These are phyloP conservation scores for Borostomias antarcticus DNA, from an alignment of 2,797 vertebrate genomes.

Conservation along the genomic window DNA sequence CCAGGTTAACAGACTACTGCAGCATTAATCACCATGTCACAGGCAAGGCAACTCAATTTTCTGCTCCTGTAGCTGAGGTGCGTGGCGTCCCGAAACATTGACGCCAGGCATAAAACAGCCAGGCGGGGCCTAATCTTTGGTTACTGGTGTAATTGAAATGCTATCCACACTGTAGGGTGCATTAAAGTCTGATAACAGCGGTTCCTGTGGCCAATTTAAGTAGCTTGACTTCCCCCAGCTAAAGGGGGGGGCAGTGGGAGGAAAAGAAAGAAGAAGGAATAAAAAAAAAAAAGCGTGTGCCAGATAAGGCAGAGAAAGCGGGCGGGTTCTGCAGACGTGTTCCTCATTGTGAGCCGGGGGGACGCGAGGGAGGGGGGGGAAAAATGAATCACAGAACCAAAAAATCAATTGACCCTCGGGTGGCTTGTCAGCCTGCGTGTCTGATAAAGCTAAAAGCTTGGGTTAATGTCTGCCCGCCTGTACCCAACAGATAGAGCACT, in stretches of 20 bases:
- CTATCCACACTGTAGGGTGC: slow-evolving; percentile 99
- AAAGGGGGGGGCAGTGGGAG: slow-evolving; percentile 61
- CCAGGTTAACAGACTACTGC: slow-evolving; percentile 95
- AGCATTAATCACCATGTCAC: slow-evolving; percentile 99
- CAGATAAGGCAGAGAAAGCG: slow-evolving; percentile 98
- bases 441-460: slow-evolving; percentile 99
- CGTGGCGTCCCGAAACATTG: slow-evolving; percentile 87
- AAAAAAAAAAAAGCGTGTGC: slow-evolving; percentile 68
- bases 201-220: slow-evolving; percentile 99
- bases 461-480: slow-evolving; percentile 99
- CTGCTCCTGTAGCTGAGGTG: slow-evolving; percentile 99
- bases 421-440: slow-evolving; percentile 94
- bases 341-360: slow-evolving; percentile 98
- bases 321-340: slow-evolving; percentile 99
- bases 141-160: slow-evolving; percentile 99
- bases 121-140: slow-evolving; percentile 98
- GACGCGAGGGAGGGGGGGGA: slow-evolving; percentile 90
- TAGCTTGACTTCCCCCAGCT: slow-evolving; percentile 96
- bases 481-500: slow-evolving; percentile 99
- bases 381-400: slow-evolving; percentile 99
- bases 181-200: slow-evolving; percentile 99
- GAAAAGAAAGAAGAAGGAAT: slow-evolving; percentile 21
- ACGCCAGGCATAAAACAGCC: slow-evolving; percentile 96
- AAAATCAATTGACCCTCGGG: slow-evolving; percentile 99
- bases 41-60: slow-evolving; percentile 99